Conservation (phyloP, 2,888 invertebrate genomes). For the Oasisia sp. region DNA sequence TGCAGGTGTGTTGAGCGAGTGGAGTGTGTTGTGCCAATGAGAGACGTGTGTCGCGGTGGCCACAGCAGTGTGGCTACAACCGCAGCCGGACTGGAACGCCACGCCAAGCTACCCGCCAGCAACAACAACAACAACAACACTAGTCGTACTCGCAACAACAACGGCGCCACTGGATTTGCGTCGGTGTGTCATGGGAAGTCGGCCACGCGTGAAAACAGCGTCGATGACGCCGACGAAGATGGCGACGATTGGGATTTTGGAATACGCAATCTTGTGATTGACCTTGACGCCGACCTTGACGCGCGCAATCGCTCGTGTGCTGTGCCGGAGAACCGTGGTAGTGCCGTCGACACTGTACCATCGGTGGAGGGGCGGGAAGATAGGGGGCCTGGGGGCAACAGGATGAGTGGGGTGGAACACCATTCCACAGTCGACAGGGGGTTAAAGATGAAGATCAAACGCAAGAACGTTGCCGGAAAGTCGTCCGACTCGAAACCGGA, state of each 20-base stretch:
- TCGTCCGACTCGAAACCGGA: slow-evolving; percentile 12
- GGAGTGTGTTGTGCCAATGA: not conserved
- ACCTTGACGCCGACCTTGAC: slow-evolving; percentile 39
- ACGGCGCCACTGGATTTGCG: not conserved
- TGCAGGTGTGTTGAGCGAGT: not conserved
- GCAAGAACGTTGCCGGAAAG: slow-evolving; percentile 26
- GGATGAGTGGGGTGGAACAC: slow-evolving; percentile 19
- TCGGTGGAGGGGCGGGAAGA: not conserved
- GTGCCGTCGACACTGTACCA: not conserved
- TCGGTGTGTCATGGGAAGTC: not conserved
- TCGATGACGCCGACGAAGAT: slow-evolving; percentile 31
- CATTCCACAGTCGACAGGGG: slow-evolving; percentile 21
- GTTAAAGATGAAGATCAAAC: slow-evolving; percentile 36
- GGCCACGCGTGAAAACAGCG: not conserved
- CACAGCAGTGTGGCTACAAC: slow-evolving; percentile 5
- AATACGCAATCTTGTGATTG: slow-evolving; percentile 41
- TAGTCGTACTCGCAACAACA: slow-evolving; percentile 6
- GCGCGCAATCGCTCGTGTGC: not conserved
- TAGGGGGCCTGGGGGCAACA: not conserved
- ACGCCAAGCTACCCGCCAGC: not conserved
- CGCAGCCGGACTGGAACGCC: slow-evolving; percentile 10
- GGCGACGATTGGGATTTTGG: slow-evolving; percentile 41
- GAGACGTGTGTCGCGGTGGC: not conserved
- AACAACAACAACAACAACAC: not conserved
- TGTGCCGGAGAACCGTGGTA: slow-evolving; percentile 14